A percentile compares a stretch with the other conserved stretches of the same genome.
Evolutionary conservation across 2,113 vertebrate species (phyloP).

Genomic region (Pomatostomus ruficeps): DNA sequence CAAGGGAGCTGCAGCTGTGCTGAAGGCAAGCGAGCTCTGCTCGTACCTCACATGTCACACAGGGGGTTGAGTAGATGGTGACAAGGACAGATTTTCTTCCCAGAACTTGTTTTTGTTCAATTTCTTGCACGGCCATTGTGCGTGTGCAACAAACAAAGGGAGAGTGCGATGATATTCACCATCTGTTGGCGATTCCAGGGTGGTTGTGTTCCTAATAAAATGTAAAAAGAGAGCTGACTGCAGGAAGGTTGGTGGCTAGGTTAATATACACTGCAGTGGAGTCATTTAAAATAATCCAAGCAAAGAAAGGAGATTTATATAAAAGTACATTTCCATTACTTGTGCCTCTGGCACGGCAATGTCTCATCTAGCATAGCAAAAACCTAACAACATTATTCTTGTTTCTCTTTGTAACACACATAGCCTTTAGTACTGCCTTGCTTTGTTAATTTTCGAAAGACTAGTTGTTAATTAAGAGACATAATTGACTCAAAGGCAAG

Average conservation of each 20-base stretch:
- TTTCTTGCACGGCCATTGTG: not conserved
- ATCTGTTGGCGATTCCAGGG: not conserved
- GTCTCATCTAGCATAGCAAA: not conserved
- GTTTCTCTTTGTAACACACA: not conserved
- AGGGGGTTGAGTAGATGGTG: not conserved
- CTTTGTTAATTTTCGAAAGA: slow-evolving; percentile 1
- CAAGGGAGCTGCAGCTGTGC: rapidly evolving
- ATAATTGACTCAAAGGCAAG: not conserved
- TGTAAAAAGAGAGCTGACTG: not conserved
- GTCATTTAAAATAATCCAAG: slow-evolving; percentile 52
- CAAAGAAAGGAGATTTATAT: slow-evolving; percentile 49
- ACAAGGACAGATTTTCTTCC: not conserved
- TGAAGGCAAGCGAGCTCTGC: not conserved
- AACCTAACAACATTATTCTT: not conserved
- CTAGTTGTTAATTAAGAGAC: slow-evolving; percentile 11
- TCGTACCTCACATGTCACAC: rapidly evolving
- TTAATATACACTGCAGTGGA: slow-evolving; percentile 13
- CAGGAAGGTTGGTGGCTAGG: not conserved
- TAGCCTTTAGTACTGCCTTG: not conserved
- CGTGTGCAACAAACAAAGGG: not conserved
- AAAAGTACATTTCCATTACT: slow-evolving; percentile 38
- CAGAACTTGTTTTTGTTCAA: not conserved
- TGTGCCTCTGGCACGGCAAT: not conserved
- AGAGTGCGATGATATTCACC: not conserved
- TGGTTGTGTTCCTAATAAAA: slow-evolving; percentile 6